Base-by-base conservation (phyloP, 2,888 invertebrate species). In the Orthosia cruda region DNA sequence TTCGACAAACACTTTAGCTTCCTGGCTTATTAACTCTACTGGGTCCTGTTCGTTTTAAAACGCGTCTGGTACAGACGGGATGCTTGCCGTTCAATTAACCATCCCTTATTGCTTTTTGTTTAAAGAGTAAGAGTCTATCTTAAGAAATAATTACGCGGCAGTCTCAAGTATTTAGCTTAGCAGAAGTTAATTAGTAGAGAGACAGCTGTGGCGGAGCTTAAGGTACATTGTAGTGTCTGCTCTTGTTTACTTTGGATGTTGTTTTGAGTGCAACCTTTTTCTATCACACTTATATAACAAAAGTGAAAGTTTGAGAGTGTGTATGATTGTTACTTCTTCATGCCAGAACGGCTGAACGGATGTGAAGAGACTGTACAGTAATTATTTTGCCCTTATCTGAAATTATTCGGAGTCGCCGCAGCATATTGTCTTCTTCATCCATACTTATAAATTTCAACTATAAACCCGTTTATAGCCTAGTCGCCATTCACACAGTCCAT, bases 131-230 rank as follows among this genome's bases (percentile, higher is more conserved):
- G 82, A 71, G 80, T 77, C 86, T 88, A 89, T 88, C 85, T 84
- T 75, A 76, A 83, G 83, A 89, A 90, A 90, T 90, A 91, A 91
- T 91, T 91, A 89, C 87, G 82, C 79, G 81, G 87, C 80, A 81
- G 88, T 90, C 90, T 90, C 84, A 87, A 92, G 91, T 91, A 90
- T 92, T 91, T 89, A 91, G 91, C 91, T 94, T 89, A 90, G 90
- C 89, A 91, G 87, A 94, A 94, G 93, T 94, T 95, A 95, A 94
- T 95, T 94, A 94, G 92, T 90, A 87, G 74, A 84, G 89, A 82
- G 89, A 87, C 94, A 92, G 92, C 92, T 94, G 94, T 77, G 80
- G 80, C 74, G 78, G 81, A 78, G 83, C 81, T 88, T 65, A 72
- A 77, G 74, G 72, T 78, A 18, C 16, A 74, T 59, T 85, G 54